Base-by-base conservation (phyloP, 2,888 invertebrate genomes). In the Corbicula japonica region DNA sequence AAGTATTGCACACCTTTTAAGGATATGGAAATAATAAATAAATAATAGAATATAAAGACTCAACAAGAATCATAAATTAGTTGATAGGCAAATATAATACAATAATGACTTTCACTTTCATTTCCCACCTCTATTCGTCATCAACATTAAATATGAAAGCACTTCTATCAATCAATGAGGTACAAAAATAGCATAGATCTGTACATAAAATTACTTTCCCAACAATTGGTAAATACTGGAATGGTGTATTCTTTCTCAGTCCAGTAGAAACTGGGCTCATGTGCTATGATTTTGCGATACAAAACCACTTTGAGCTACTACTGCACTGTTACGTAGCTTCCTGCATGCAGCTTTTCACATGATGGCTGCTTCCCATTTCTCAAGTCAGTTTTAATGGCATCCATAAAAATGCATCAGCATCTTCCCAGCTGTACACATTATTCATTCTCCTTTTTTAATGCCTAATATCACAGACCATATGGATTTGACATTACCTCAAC, bases 401-500 rank as follows among this genome's bases (percentile, higher is more conserved):
- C n/a, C n/a, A n/a, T n/a, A n/a, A n/a, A n/a, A n/a, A n/a, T n/a
- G n/a, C n/a, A n/a, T n/a, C n/a, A n/a, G n/a, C n/a, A n/a, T n/a
- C n/a, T n/a, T n/a, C n/a, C n/a, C n/a, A n/a, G n/a, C n/a, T n/a
- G n/a, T n/a, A n/a, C n/a, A n/a, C n/a, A n/a, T n/a, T n/a, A n/a
- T n/a, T n/a, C n/a, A n/a, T n/a, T n/a, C n/a, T n/a, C n/a, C n/a
- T n/a, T n/a, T n/a, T n/a, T n/a, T n/a, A n/a, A n/a, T n/a, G n/a
- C n/a, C n/a, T n/a, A n/a, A 28, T 81, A 81, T 81, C 81, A 81
- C 78, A 78, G 78, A 60, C 69, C 75, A 68, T 69, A 82, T 52
- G 75, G 78, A 65, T 78, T 77, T 32, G 80, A 76, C 74, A 83
- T 81, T 83, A 85, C 85, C 85, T 85, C 85, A 80, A 82, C 76